These are phyloP conservation scores for Astyanax mexicanus DNA, from an alignment of 2,797 vertebrate genomes.

Conservation along the genomic window DNA sequence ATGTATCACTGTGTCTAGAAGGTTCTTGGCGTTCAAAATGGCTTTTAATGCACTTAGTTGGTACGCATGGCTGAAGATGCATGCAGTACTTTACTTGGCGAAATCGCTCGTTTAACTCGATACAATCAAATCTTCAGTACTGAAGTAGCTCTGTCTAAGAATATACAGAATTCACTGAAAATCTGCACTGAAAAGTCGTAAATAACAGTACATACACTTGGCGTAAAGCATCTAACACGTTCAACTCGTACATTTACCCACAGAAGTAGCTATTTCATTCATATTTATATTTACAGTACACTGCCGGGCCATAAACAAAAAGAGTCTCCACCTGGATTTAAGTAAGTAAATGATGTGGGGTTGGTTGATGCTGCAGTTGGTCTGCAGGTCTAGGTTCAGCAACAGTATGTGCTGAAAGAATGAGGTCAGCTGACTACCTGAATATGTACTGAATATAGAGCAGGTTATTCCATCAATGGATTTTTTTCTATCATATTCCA, in stretches of 20 bases:
- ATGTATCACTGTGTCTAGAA: slow-evolving; percentile 10
- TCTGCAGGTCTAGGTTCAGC: too few relatives aligned
- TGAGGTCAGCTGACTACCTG: too few relatives aligned
- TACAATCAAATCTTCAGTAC: slow-evolving; percentile 6
- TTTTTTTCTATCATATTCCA: too few relatives aligned
- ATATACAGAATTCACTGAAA: slow-evolving; percentile 27
- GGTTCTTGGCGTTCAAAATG: slow-evolving; percentile 30
- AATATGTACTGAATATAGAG: too few relatives aligned
- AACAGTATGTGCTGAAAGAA: too few relatives aligned
- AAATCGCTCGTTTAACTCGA: slow-evolving; percentile 16
- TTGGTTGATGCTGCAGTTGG: too few relatives aligned
- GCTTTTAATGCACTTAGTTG: slow-evolving; percentile 39
- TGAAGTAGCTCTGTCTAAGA: neutral
- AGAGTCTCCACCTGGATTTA: too few relatives aligned
- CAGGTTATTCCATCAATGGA: too few relatives aligned
- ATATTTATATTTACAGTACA: slow-evolving; percentile 32
- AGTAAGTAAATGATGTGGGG: too few relatives aligned
- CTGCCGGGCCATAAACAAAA: too few relatives aligned
- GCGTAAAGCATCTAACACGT: slow-evolving; percentile 14
- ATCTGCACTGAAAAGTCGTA: slow-evolving; percentile 9
- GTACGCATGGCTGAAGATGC: slow-evolving; percentile 18
- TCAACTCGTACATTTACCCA: neutral
- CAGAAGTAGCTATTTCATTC: neutral
- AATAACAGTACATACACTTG: slow-evolving; percentile 23
- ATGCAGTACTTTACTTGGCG: slow-evolving; percentile 1